Evolutionary conservation across 2,113 vertebrate species (phyloP), one percentile per base, ranked within the genome.

Genomic region (Coregonus clupeaformis): DNA sequence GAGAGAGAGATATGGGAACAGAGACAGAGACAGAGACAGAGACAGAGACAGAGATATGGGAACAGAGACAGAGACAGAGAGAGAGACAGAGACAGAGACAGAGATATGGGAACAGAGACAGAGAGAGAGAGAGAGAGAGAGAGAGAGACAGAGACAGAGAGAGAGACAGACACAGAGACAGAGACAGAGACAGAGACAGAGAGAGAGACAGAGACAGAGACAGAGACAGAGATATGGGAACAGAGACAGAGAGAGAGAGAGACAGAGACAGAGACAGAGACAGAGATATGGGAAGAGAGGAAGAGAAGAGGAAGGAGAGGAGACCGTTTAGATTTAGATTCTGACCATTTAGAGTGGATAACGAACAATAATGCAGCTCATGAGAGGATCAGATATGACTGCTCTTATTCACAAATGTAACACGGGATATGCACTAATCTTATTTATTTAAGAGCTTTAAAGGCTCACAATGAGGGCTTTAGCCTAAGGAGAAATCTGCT

Each of bases 371-470:
- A 42, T 45, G 24, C 66, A 14, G 24, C 45, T 45, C 47, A 25
- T 47, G 22, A 69, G 62, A 82, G 82, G 69, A 69, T 75, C 70
- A 68, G 70, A 80, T 73, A 74, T 74, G 69, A n/a, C 68, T 63
- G 7, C 24, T 85, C 75, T 79, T 72, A 76, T 82, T 87, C 74
- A 77, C 82, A 74, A 81, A 85, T 76, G 76, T 77, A 79, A 84
- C 65, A 84, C 20, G 69, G 82, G 81, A 84, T 79, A 77, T 76
- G 25, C 74, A 42, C 78, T 87, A 89, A 92, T 91, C 88, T 80
- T 86, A 86, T 88, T 87, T 88, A 86, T 86, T 86, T 79, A 87
- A 81, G 71, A 84, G 88, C 87, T 86, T 90, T 86, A 89, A 75
- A 55, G 71, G 79, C 77, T 84, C 80, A 78, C 80, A 79, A 76